Conservation (phyloP, 2,888 invertebrate species). For the Diarsia brunnea region DNA sequence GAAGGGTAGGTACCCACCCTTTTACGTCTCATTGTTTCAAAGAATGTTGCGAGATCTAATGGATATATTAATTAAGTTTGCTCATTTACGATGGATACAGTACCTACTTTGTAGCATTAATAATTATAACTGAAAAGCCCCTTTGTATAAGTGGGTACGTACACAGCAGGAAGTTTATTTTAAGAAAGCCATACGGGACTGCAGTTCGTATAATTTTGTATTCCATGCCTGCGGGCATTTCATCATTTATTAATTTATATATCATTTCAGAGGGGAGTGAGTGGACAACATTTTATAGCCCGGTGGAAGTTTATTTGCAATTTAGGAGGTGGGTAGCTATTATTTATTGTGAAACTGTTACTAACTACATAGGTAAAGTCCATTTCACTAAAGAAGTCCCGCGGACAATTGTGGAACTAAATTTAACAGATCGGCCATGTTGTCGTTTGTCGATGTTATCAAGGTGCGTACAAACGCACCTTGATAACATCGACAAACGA, state of each 20-base stretch:
- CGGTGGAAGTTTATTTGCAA: constrained; percentile 66
- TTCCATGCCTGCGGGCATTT: constrained; percentile 72
- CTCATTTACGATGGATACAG: constrained; percentile 75
- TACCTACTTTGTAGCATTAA: constrained; percentile 76
- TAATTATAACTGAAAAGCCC: constrained; percentile 72
- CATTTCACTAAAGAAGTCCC: no score
- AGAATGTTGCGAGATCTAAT: constrained; percentile 79
- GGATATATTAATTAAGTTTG: constrained; percentile 82
- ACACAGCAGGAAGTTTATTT: constrained; percentile 66
- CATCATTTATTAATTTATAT: constrained; percentile 77
- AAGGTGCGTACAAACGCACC: no score
- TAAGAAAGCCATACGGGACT: constrained; percentile 66
- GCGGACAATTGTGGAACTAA: no score
- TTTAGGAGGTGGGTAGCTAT: constrained; percentile 15
- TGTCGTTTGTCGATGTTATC: no score
- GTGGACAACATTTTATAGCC: constrained; percentile 67
- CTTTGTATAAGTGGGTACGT: constrained; percentile 66
- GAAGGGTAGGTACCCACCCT: constrained; percentile 75
- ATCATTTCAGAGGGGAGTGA: constrained; percentile 64
- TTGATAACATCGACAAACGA: no score
- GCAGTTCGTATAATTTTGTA: constrained; percentile 62
- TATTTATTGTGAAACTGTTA: neutral
- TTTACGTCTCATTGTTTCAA: constrained; percentile 77
- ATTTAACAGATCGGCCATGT: no score
- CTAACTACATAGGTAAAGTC: no score